Base-by-base conservation (phyloP, 53 echinoderm and acorn worm species). In the Arbacia lixula region DNA sequence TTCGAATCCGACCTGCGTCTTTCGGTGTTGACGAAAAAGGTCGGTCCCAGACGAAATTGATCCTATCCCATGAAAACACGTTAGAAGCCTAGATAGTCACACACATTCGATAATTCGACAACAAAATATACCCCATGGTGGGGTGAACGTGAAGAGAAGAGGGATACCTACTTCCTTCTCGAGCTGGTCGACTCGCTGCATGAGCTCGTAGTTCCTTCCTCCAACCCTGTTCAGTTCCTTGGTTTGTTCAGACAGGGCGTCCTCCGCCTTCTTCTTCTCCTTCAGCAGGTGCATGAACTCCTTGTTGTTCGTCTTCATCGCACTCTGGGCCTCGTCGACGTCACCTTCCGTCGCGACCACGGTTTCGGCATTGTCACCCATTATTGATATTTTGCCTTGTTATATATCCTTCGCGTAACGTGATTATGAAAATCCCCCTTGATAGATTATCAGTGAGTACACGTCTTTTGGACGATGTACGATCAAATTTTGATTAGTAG, bases 261-360 rank as follows among this genome's bases (percentile, higher is more conserved):
- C 82, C 31, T 88, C 85, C 2, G 85, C 60, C 51, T 92, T 92
- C 16, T 94, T 90, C 71, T 94, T 90, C 37, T 98, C 99, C 65
- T 90, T 91, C 22, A 97, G 66, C 1, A 98, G 84, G 42, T 90
- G 90, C 3, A 98, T 22, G 49, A 98, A 98, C 56, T 98, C 92
- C 65, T 90, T 89, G 50, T 81, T 81, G 64, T 81, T 81, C 20
- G 82, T 46, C n/a, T 81, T 81, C 82, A 81, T 81, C 33, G 62
- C 84, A 1, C 51, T 53, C 12, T 69, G 84, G 20, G 84, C 68
- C 6, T 84, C 68, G 12, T 36, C 84, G 39, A 53, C 84, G 4
- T 27, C 63, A 2, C 52, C 65, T 14, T 65, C 67, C 1, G 16
- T 34, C 1, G 16, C 51, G 27, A 19, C 12, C 26, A 27, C 26